Evolutionary conservation across 2,888 invertebrate species (phyloP), one percentile per base, ranked within the genome.

Genomic region (Drosophila rubida): DNA sequence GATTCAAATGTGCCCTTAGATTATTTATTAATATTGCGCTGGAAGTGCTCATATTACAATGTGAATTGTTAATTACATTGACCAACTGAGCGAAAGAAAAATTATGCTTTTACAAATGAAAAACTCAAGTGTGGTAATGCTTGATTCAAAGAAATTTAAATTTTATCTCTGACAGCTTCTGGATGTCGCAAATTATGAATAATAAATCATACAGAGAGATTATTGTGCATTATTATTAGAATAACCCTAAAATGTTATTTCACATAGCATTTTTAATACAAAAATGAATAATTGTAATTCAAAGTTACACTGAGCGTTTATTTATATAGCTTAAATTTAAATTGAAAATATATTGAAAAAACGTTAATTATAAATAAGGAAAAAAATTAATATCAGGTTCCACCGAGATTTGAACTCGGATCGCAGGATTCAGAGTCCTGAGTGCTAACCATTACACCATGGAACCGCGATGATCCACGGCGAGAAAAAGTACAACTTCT

Each of bases 361-460:
- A n/a, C n/a, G n/a, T n/a, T 0, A 14, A 27, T 23, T 35, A 16
- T 6, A 7, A 27, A 13, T n/a, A 49, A 63, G 39, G 53, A 62
- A 59, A 42, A 23, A 8, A 22, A 32, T n/a, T n/a, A 51, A 13
- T 35, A 11, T n/a, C 48, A 67, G 51, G 92, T 92, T 88, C 91
- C 91, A 91, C 92, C 92, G 92, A 92, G 92, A 92, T 90, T 92
- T 92, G 92, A 92, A 92, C 92, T 92, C 92, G 91, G 92, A 90
- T 92, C 91, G 91, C 92, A 90, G 92, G 92, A 92, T 92, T 92
- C 92, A 92, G 91, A 92, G 93, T 93, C 93, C 93, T 92, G 92
- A 92, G 93, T 93, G 93, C 92, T 93, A 92, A 93, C 93, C 92
- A 92, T 93, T 93, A 93, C 93, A 93, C 93, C 93, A 93, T 92